These are phyloP conservation scores for Esperia sulphurella DNA, from an alignment of 2,888 invertebrate species.

Conservation along the genomic window DNA sequence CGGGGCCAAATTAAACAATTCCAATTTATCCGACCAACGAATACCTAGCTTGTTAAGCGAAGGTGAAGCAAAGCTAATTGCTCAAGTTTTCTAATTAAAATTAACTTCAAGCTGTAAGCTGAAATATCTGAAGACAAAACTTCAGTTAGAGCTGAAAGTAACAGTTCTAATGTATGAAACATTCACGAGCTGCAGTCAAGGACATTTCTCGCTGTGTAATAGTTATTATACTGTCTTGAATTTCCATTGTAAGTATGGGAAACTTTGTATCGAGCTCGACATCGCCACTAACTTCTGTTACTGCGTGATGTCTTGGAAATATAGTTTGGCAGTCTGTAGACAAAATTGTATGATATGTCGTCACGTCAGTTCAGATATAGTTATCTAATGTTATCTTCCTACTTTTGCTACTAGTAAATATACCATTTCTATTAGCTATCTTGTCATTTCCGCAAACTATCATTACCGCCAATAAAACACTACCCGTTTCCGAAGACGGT, in stretches of 20 bases:
- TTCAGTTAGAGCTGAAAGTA: constrained; percentile 6
- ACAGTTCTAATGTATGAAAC: constrained; percentile 5
- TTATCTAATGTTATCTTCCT: no score
- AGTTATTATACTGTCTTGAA: neutral
- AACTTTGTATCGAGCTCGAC: no score
- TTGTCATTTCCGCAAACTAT: neutral
- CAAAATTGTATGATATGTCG: no score
- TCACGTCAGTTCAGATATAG: no score
- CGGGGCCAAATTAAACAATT: constrained; percentile 45
- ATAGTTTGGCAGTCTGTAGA: no score
- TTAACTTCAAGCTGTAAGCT: constrained; percentile 26
- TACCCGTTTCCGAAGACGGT: neutral
- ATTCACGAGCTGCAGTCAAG: neutral
- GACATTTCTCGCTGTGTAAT: neutral
- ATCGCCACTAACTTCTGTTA: no score
- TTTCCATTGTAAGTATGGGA: neutral
- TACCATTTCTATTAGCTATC: neutral
- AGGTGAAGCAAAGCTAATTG: constrained; percentile 43
- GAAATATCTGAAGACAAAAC: constrained; percentile 9
- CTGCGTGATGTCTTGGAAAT: no score
- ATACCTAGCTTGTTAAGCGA: constrained; percentile 32
- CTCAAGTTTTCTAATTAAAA: constrained; percentile 56
- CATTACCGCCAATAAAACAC: neutral
- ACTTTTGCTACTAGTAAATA: no score
- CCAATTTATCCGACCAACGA: constrained; percentile 40